Base-by-base conservation (phyloP, 30 jellyfish, hydroid and myxozoan genomes). In the Cassiopea xamachana region DNA sequence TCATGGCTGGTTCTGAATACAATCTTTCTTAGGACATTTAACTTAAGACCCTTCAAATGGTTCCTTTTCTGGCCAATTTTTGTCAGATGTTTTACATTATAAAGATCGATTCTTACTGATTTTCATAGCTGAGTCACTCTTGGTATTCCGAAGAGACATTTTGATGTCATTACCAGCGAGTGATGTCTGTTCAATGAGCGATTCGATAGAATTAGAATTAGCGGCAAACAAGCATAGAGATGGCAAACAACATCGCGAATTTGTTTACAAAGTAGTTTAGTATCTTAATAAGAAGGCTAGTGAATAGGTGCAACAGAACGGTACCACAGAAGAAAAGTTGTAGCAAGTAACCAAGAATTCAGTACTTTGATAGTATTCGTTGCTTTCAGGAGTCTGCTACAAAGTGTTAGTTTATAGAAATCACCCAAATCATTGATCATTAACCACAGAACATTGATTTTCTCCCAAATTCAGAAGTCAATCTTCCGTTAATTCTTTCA, bases 111-210 rank as follows among this genome's bases (percentile, higher is more conserved):
- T 15, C 55, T n/a, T 71, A 16, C 15, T 78, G 74, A 78, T 78
- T 5, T 78, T 48, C 87, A 48, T 60, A 48, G 51, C 75, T 9
- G 4, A 49, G 75, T 78, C 87, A 48, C 49, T 78, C 51, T 50
- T 49, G 87, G 75, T 78, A 58, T 48, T 78, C 71, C 71, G 48
- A 3, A 78, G 47, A 60, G 87, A 78, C 87, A 39, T 51, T 48
- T 78, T 78, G 87, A 78, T 78, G 1, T 78, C 55, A 60, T 78
- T 61, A 62, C 39, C 82, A 82, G 82, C 17, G n/a, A 51, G 27
- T 2, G 80, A 71, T 71, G 15, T 7, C 80, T 2, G 3, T 14
- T 3, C 64, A 55, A 10, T 55, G 15, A 64, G 74, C 2, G 15
- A 71, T 71, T 7, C 55, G 80, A 27, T 71, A n/a, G 80, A 71